Base-by-base conservation (phyloP, 2,888 invertebrate species). In the Arctia plantaginis region DNA sequence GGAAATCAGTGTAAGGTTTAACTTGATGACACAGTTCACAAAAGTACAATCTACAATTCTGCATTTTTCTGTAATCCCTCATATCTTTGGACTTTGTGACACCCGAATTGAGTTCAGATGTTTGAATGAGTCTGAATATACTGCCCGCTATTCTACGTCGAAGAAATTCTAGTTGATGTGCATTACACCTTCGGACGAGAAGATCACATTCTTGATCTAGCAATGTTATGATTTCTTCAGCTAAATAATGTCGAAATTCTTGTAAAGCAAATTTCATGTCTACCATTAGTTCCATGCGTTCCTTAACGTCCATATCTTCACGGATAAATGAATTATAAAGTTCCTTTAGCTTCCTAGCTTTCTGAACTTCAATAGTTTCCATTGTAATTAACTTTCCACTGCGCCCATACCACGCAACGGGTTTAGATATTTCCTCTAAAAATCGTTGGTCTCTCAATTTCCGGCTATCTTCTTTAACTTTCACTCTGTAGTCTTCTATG, bases 341-440 rank as follows among this genome's bases (percentile, higher is more conserved):
- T 82, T 97, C 97, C 75, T 97, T 97, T 67, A 98, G 95, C 87
- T 98, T 97, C 71, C 97, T 96, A 27, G 98, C 98, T 85, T 97
- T 97, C 87, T 98, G 98, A 33, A 97, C 98, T 89, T 97, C 97
- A 71, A 98, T 89, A 0, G 98, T 98, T 83, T 98, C 98, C 97
- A 99, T 97, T 80, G 97, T 96, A 30, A 98, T 96, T 55, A 97
- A 89, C 77, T 94, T 96, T 33, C 97, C 97, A 86, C 97, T 97
- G 84, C 97, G 97, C 51, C 97, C 97, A 77, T 96, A 96, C 98
- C 98, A 98, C 74, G 97, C 96, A 65, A 98, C 96, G 0, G 99
- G 98, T 80, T 97, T 96, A 7, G 97, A 97, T 87, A 98, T 96
- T 83, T 96, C 96, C 79, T 97, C 96, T 66, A 98, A 94, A 86